Conservation (phyloP, 2,888 invertebrate species). For the Leptogaster cylindrica region DNA sequence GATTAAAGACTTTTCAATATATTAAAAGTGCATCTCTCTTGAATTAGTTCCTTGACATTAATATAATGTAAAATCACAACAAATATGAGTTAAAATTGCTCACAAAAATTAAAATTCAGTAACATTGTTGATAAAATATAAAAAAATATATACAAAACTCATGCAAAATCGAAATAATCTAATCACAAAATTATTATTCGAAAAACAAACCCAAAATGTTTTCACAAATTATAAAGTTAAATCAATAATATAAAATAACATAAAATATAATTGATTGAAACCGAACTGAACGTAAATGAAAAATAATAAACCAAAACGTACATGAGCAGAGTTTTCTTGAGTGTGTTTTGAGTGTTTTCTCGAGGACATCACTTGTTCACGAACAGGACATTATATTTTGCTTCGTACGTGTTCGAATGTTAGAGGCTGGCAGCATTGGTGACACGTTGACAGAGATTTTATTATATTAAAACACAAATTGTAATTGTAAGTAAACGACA, state of each 20-base stretch:
- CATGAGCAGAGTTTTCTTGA: constrained; percentile 12
- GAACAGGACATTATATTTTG: not conserved
- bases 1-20: no score
- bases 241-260: constrained; percentile 10
- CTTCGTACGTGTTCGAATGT: constrained; percentile 8
- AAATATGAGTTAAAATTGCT: no score
- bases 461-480: constrained; percentile 28
- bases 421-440: constrained; percentile 30
- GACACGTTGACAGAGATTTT: constrained; percentile 7
- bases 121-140: not conserved
- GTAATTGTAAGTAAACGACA: constrained; percentile 9
- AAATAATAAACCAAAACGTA: constrained; percentile 36
- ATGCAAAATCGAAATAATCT: no score
- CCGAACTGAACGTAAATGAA: constrained; percentile 37
- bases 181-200: no score
- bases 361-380: not conserved
- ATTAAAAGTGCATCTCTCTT: no score
- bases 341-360: constrained; percentile 3
- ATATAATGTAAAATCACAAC: no score
- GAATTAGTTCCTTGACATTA: no score
- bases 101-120: constrained; percentile 6
- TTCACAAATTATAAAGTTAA: not conserved
- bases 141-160: constrained; percentile 18
- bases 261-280: constrained; percentile 22
- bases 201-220: constrained; percentile 38